Evolutionary conservation across 2,113 vertebrate species (phyloP), one percentile per base, ranked within the genome.

Genomic region (Poeciliopsis retropinna): DNA sequence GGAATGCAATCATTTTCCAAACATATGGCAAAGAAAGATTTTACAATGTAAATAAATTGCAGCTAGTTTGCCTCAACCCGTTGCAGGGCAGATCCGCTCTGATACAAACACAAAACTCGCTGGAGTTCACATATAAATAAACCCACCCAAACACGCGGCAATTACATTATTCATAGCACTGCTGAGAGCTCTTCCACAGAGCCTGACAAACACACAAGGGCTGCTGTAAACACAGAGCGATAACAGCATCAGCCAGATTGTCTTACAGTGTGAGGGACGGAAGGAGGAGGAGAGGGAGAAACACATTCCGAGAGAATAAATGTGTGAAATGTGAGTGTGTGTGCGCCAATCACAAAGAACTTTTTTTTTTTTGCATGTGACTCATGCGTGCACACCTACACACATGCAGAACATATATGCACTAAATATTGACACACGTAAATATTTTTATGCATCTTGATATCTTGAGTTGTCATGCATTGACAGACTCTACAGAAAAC

Each of bases 141-240:
- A 80, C 63, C 60, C 79, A 68, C 64, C 74, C 30, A 78, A 60
- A 82, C 76, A 75, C 76, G 72, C 51, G 39, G 67, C 51, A 66
- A 84, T 84, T 88, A 73, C 85, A 88, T 91, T 88, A 92, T 89
- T 90, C 85, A 90, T 87, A 30, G 73, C 82, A 63, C 82, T 88
- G 79, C 82, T 81, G 84, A 82, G 80, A 73, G 80, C 79, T 86
- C 84, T 85, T 77, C 70, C 66, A 74, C 60, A 28, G 47, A 64
- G 60, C 31, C 77, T 11, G 31, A 80, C 77, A 84, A 82, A 87
- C 82, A 87, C 73, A 75, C 51, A 61, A 68, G 73, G 80, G 17
- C 73, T 70, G 81, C 82, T 85, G 88, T 85, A 88, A 86, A 89
- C 83, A 85, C 76, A 57, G 85, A 84, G 80, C 27, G 72, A 74